phyloP scores from a whole-genome alignment of 2,113 vertebrate genomes.

The Pycnonotus jocosus region DNA sequence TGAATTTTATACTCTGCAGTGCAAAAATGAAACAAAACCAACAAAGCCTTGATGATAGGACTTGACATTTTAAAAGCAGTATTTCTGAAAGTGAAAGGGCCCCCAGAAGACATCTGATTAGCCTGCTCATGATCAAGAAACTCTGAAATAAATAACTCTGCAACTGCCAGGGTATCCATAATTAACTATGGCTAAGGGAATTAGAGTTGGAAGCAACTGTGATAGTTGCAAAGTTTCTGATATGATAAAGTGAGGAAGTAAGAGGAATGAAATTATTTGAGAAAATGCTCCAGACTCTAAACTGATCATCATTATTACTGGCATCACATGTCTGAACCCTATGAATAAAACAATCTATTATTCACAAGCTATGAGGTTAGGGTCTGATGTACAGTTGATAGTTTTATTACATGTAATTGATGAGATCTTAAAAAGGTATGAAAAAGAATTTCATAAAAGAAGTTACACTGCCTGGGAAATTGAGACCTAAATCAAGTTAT shows the following conservation, averaged over 20 bases:
- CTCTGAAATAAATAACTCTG: neutral
- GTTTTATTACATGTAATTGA: neutral
- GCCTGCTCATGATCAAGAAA: neutral
- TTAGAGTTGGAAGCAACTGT: neutral
- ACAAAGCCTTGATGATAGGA: neutral
- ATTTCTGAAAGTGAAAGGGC: constrained; percentile 8
- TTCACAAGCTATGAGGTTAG: neutral
- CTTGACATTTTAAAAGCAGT: constrained; percentile 12
- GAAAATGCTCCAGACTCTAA: neutral
- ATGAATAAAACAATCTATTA: neutral
- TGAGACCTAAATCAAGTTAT: neutral
- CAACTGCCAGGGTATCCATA: neutral
- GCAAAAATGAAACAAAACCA: neutral
- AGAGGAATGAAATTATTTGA: neutral
- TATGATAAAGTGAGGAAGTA: neutral
- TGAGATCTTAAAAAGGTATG: neutral
- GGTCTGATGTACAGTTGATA: neutral
- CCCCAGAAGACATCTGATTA: neutral
- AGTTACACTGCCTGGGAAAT: neutral
- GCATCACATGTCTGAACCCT: neutral
- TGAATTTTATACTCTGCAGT: neutral
- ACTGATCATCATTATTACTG: neutral
- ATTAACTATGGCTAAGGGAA: constrained; percentile 5
- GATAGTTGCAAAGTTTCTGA: neutral
- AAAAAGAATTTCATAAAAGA: neutral